These are phyloP conservation scores for Bagarius yarrelli DNA, from an alignment of 2,113 vertebrate species.

Conservation along the genomic window DNA sequence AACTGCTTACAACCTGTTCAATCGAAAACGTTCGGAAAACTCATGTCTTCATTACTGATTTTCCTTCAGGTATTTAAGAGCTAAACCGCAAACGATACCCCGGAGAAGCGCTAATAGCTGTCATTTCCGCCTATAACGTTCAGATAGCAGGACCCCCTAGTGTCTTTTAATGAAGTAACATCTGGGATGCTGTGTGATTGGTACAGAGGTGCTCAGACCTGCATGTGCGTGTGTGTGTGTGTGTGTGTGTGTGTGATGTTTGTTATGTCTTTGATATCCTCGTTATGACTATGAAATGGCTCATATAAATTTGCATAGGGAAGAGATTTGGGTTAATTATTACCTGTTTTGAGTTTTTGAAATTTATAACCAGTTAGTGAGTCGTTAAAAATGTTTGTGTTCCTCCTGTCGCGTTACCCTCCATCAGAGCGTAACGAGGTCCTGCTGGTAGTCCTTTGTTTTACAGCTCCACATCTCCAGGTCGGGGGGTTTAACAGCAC, in stretches of 20 bases:
- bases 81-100: background rate
- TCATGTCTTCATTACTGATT: background rate
- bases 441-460: slow-evolving; percentile 63
- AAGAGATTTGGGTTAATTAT: background rate
- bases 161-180: slow-evolving; percentile 39
- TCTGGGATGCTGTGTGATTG: slow-evolving; percentile 8
- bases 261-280: too few relatives aligned
- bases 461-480: slow-evolving; percentile 61
- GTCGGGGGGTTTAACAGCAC: slow-evolving; percentile 56
- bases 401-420: slow-evolving; percentile 52
- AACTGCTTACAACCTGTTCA: background rate
- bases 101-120: background rate
- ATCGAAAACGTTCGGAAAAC: background rate
- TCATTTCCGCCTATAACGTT: slow-evolving; percentile 5
- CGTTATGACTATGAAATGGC: background rate
- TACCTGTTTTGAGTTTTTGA: background rate
- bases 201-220: background rate
- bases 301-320: background rate
- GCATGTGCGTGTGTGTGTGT: too few relatives aligned
- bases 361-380: slow-evolving; percentile 48
- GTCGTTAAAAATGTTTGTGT: slow-evolving; percentile 46
- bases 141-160: slow-evolving; percentile 9
- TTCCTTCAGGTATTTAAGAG: background rate
- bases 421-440: slow-evolving; percentile 43
- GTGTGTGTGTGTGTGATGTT: too few relatives aligned